Conservation (phyloP, 2,797 vertebrate species). For the Pteropus rufus region DNA sequence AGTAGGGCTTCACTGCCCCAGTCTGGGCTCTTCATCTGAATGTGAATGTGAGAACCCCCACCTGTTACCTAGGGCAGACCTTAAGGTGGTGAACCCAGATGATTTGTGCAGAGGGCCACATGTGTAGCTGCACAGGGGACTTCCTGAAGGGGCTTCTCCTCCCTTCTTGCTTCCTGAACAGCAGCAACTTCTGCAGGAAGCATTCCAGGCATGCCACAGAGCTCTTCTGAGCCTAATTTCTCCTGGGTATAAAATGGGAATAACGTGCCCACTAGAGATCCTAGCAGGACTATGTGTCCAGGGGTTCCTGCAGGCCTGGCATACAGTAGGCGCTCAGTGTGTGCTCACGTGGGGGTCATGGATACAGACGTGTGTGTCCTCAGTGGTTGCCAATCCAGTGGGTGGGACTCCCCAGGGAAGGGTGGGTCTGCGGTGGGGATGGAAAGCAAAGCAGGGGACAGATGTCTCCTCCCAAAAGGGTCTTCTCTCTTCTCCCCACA, state of each 20-base stretch:
- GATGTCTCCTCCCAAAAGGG: not conserved
- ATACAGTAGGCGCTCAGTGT: accelerated
- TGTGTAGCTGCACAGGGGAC: not conserved
- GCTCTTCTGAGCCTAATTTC: not conserved
- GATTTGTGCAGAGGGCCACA: not conserved
- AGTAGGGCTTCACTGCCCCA: not conserved
- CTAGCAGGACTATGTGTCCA: not conserved
- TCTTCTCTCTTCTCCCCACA: not conserved
- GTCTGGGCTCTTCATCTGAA: not conserved
- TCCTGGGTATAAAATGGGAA: not conserved
- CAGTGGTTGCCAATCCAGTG: not conserved
- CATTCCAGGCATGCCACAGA: not conserved
- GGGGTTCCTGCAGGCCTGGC: not conserved
- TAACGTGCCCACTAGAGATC: not conserved
- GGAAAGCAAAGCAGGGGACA: not conserved
- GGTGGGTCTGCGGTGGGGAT: not conserved
- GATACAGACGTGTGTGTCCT: not conserved
- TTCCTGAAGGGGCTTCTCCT: not conserved
- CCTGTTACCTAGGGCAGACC: not conserved
- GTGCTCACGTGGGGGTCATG: not conserved
- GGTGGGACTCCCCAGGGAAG: not conserved
- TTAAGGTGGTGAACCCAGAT: not conserved
- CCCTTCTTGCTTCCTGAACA: not conserved
- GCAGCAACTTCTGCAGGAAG: not conserved
- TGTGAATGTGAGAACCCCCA: not conserved